Evolutionary conservation across 2,797 vertebrate genomes (phyloP).

Genomic region (Mus minutoides): DNA sequence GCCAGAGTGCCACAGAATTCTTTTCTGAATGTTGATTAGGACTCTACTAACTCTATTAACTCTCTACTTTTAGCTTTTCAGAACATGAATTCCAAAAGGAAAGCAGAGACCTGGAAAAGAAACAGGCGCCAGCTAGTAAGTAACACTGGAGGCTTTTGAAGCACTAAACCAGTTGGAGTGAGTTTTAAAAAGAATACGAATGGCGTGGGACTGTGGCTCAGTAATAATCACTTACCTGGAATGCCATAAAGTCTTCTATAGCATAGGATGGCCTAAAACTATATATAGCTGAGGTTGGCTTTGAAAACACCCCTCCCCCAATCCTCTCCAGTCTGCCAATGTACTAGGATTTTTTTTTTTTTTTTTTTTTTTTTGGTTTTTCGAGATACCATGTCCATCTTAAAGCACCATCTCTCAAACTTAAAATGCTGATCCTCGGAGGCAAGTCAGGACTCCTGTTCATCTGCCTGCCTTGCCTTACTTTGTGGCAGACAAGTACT

Average conservation of each 20-base stretch:
- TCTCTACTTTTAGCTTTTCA: conserved; percentile 90
- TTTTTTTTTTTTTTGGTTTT: too few species aligned
- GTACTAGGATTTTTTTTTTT: too few species aligned
- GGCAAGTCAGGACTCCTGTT: background rate
- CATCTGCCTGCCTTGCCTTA: background rate
- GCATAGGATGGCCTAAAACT: background rate
- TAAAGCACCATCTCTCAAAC: background rate
- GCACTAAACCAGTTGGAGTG: background rate
- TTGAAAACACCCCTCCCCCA: background rate
- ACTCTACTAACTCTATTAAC: too few species aligned
- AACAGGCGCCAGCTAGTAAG: conserved; percentile 93
- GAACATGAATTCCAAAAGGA: conserved; percentile 96
- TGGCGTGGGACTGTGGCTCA: background rate
- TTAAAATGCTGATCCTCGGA: background rate
- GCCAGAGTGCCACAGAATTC: background rate
- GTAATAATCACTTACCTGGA: background rate
- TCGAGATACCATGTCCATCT: background rate
- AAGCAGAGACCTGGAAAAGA: conserved; percentile 96
- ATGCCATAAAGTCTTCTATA: background rate
- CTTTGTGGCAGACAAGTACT: background rate
- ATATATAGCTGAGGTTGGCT: background rate
- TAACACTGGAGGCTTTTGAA: conserved; percentile 54
- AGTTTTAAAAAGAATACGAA: background rate
- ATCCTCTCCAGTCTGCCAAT: background rate
- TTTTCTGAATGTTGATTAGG: background rate